phyloP scores from a whole-genome alignment of 2,888 invertebrate species.

The Tholera decimalis region DNA sequence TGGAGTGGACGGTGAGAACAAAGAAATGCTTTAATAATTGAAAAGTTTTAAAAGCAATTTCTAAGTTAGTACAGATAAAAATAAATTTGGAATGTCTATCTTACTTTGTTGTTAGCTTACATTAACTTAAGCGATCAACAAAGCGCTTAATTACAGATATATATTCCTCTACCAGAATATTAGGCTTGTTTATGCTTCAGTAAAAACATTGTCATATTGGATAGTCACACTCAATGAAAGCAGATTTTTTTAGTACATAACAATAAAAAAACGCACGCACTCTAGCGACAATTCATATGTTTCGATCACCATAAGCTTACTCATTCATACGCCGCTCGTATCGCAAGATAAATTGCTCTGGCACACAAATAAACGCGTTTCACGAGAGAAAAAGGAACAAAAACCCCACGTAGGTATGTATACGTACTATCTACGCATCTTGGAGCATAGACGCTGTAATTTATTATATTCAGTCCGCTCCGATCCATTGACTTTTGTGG shows the following conservation, averaged over 20 bases:
- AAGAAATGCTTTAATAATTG: constrained; percentile 47
- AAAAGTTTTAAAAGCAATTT: constrained; percentile 52
- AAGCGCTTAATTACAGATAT: background rate
- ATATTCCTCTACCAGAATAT: background rate
- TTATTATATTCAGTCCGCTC: constrained; percentile 88
- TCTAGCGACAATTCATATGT: constrained; percentile 76
- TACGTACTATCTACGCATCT: constrained; percentile 77
- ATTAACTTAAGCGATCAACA: constrained; percentile 11
- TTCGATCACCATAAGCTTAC: constrained; percentile 83
- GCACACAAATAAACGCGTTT: constrained; percentile 86
- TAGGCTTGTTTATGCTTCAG: background rate
- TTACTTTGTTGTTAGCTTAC: constrained; percentile 27
- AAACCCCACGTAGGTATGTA: constrained; percentile 76
- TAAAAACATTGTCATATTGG: constrained; percentile 10
- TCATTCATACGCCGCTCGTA: constrained; percentile 87
- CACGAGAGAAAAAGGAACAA: constrained; percentile 80
- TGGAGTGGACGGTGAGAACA: constrained; percentile 45
- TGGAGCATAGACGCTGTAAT: constrained; percentile 84
- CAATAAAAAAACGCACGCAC: constrained; percentile 64
- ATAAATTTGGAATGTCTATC: constrained; percentile 28
- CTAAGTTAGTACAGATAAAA: constrained; percentile 37
- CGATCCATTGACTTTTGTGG: constrained; percentile 89
- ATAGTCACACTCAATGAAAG: constrained; percentile 56
- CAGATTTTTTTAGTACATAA: constrained; percentile 44
- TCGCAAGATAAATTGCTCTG: constrained; percentile 88